These are phyloP conservation scores for Manis pentadactyla DNA, from an alignment of 2,797 vertebrate species.

Conservation along the genomic window DNA sequence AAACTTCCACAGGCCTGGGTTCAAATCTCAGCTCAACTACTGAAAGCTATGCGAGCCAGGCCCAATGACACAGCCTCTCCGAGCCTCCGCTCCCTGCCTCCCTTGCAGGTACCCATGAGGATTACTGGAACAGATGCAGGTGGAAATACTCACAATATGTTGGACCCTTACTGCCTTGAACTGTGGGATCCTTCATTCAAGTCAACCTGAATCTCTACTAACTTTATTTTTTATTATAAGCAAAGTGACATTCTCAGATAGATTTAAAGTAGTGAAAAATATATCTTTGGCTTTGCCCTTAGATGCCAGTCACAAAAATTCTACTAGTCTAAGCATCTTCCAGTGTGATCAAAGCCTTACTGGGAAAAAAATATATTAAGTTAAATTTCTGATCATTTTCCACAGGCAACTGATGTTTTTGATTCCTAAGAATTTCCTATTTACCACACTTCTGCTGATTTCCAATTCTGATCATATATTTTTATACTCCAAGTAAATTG, in stretches of 20 bases:
- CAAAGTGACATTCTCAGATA: not conserved
- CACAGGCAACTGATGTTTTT: not conserved
- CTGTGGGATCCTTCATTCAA: not conserved
- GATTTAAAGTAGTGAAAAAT: not conserved
- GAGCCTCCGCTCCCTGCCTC: not conserved
- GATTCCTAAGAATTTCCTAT: constrained; percentile 49
- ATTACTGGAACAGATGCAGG: not conserved
- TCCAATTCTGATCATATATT: constrained; percentile 13
- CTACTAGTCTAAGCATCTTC: not conserved
- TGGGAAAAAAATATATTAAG: constrained; percentile 22
- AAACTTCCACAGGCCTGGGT: not conserved
- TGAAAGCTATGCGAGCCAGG: not conserved
- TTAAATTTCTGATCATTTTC: constrained; percentile 44
- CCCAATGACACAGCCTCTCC: not conserved
- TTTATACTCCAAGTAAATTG: constrained; percentile 13
- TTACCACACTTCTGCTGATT: not conserved
- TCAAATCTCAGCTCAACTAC: constrained; percentile 7
- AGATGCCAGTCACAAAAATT: not conserved
- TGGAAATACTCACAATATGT: not conserved
- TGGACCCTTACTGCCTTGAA: not conserved
- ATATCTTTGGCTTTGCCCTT: not conserved
- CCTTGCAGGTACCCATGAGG: not conserved
- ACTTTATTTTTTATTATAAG: not conserved
- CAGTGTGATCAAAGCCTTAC: not conserved
- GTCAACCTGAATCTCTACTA: not conserved